Percentiles rank a stretch among this genome's conserved stretches.
These are phyloP conservation scores for Leptobrachium ailaonicum DNA, from an alignment of 2,113 vertebrate species.

Conservation along the genomic window DNA sequence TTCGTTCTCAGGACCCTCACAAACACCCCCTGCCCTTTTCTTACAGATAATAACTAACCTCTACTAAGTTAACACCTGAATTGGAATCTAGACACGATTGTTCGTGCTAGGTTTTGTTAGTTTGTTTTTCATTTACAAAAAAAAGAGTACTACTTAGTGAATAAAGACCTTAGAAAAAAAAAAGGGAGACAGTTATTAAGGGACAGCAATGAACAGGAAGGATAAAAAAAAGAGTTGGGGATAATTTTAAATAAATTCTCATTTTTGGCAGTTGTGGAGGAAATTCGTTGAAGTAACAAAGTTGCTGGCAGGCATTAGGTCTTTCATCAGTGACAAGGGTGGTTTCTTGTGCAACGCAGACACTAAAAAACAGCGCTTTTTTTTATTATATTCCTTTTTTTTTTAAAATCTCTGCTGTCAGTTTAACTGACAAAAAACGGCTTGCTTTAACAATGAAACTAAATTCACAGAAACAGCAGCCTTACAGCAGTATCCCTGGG, in stretches of 20 bases:
- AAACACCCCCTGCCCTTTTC: too few relatives aligned
- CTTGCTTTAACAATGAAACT: conserved; percentile 56
- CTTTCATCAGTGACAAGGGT: conserved; percentile 58
- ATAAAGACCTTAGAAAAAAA: too few relatives aligned
- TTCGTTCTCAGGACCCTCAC: too few relatives aligned
- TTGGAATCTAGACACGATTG: too few relatives aligned
- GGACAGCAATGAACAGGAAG: background rate
- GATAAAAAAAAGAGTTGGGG: conserved; percentile 48
- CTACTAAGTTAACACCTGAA: too few relatives aligned
- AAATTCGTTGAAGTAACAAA: conserved; percentile 60
- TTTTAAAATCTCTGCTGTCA: conserved; percentile 61
- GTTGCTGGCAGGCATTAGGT: conserved; percentile 62
- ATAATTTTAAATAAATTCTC: conserved; percentile 61
- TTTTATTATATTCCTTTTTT: conserved; percentile 25
- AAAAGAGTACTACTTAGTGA: too few relatives aligned
- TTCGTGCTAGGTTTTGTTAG: too few relatives aligned
- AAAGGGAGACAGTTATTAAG: background rate
- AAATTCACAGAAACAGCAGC: conserved; percentile 30
- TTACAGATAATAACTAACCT: too few relatives aligned
- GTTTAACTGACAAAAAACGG: conserved; percentile 67
- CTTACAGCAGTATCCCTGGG: conserved; percentile 7
- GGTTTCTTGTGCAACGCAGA: conserved; percentile 67
- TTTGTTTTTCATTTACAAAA: too few relatives aligned
- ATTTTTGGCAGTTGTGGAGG: conserved; percentile 61
- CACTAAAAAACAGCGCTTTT: conserved; percentile 57